Percentiles rank a stretch among this genome's conserved stretches.
phyloP scores from a whole-genome alignment of 1,140 invertebrate species.

The Drosophila nasuta region DNA sequence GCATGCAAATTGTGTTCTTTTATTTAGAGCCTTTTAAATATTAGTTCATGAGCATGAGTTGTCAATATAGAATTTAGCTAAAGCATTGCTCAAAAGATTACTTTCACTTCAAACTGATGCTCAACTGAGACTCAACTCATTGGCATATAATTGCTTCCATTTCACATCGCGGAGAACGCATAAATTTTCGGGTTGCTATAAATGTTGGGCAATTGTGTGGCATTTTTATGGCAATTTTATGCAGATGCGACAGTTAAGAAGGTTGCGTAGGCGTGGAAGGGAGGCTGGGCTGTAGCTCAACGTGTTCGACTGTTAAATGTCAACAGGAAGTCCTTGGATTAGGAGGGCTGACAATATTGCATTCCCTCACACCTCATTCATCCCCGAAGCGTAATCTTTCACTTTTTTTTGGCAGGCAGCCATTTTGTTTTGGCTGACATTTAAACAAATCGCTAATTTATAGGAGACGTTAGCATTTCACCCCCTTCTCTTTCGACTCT shows the following conservation, averaged over 20 bases:
- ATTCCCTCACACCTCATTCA: neutral
- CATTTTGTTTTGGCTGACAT: conserved; percentile 59
- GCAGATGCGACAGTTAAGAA: conserved; percentile 68
- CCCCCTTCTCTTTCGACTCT: neutral
- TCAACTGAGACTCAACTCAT: conserved; percentile 14
- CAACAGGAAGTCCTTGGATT: conserved; percentile 63
- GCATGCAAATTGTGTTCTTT: neutral
- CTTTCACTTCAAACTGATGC: neutral
- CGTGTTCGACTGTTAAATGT: conserved; percentile 71
- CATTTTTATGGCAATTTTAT: conserved; percentile 75
- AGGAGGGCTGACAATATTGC: conserved; percentile 22
- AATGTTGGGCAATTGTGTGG: conserved; percentile 85
- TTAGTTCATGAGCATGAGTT: neutral
- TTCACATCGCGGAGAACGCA: conserved; percentile 22
- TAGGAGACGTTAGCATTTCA: conserved; percentile 44
- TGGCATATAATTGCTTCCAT: conserved; percentile 39
- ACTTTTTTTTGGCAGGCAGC: conserved; percentile 10
- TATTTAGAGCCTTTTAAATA: neutral
- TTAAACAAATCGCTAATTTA: conserved; percentile 82
- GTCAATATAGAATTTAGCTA: neutral
- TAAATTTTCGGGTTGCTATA: conserved; percentile 55
- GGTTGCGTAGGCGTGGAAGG: conserved; percentile 9
- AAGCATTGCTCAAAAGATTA: neutral
- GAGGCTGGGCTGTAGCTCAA: conserved; percentile 17
- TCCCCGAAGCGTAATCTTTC: neutral